Evolutionary conservation across 2,888 invertebrate genomes (phyloP).

Genomic region (Bembecia ichneumoniformis): DNA sequence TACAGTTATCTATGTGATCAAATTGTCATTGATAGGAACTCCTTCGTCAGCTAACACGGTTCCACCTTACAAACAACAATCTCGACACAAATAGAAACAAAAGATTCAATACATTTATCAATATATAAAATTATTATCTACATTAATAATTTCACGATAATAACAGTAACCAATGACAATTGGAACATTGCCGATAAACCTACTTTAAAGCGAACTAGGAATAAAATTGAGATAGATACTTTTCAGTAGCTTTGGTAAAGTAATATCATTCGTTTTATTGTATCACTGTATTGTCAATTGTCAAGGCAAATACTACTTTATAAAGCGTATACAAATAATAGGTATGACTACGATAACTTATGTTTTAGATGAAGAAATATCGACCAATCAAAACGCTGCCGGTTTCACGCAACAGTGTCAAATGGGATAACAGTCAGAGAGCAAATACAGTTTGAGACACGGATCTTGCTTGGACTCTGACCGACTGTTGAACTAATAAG

Average conservation of each 20-base stretch:
- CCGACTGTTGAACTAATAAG: too few relatives aligned
- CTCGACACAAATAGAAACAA: slow-evolving; percentile 35
- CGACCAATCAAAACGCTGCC: not conserved
- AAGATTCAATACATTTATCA: slow-evolving; percentile 30
- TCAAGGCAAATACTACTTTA: slow-evolving; percentile 14
- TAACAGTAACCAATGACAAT: slow-evolving; percentile 53
- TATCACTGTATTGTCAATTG: slow-evolving; percentile 23
- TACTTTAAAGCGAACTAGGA: slow-evolving; percentile 71
- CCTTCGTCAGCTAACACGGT: slow-evolving; percentile 46
- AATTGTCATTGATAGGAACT: not conserved
- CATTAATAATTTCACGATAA: slow-evolving; percentile 46
- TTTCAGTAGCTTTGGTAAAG: slow-evolving; percentile 68
- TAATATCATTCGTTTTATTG: slow-evolving; percentile 49
- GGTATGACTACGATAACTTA: not conserved
- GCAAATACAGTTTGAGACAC: not conserved
- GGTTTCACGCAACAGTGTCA: not conserved
- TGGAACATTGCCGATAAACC: slow-evolving; percentile 67
- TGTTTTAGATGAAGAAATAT: not conserved
- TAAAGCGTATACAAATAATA: not conserved
- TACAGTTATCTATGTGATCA: not conserved
- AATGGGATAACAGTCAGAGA: not conserved
- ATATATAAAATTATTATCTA: slow-evolving; percentile 39
- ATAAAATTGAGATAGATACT: slow-evolving; percentile 69
- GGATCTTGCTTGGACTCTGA: too few relatives aligned
- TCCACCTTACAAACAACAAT: slow-evolving; percentile 60